A percentile compares a stretch with the other conserved stretches of the same genome.
Conservation (phyloP, 2,888 invertebrate species). For the Synanthedon myopaeformis region DNA sequence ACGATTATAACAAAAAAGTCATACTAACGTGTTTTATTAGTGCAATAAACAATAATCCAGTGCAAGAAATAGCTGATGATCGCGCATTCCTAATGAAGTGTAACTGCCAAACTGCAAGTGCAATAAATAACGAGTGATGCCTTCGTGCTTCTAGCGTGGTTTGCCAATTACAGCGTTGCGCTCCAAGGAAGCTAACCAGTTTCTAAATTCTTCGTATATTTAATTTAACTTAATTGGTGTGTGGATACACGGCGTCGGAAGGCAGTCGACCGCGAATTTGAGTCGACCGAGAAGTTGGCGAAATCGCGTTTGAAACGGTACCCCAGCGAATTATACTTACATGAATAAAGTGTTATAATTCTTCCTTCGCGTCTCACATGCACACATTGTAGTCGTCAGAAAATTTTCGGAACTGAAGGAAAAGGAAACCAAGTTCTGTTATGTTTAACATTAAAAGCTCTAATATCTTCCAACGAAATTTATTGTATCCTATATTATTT, state of each 20-base stretch:
- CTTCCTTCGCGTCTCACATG: neutral
- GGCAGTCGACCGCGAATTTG: constrained; percentile 62
- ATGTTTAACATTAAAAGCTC: too few relatives aligned
- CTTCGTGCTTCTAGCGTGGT: constrained; percentile 54
- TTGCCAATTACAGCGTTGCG: constrained; percentile 67
- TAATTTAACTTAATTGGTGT: constrained; percentile 67
- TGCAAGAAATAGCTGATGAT: constrained; percentile 11
- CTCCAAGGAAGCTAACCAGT: constrained; percentile 68
- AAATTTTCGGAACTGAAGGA: too few relatives aligned
- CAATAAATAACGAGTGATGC: constrained; percentile 54
- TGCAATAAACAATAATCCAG: neutral
- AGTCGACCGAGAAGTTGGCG: constrained; percentile 49
- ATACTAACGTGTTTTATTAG: neutral
- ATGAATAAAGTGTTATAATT: neutral
- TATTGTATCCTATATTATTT: too few relatives aligned
- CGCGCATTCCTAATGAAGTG: constrained; percentile 25
- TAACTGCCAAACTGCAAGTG: constrained; percentile 27
- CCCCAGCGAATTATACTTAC: constrained; percentile 32
- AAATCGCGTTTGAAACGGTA: constrained; percentile 53
- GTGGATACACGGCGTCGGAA: constrained; percentile 46
- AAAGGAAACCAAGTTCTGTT: too few relatives aligned
- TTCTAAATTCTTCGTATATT: constrained; percentile 70
- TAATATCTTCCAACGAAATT: too few relatives aligned
- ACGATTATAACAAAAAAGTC: neutral
- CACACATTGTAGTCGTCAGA: too few relatives aligned